phyloP scores from a whole-genome alignment of 92 coral and sea anemone species.

The Actinostola sp. region DNA sequence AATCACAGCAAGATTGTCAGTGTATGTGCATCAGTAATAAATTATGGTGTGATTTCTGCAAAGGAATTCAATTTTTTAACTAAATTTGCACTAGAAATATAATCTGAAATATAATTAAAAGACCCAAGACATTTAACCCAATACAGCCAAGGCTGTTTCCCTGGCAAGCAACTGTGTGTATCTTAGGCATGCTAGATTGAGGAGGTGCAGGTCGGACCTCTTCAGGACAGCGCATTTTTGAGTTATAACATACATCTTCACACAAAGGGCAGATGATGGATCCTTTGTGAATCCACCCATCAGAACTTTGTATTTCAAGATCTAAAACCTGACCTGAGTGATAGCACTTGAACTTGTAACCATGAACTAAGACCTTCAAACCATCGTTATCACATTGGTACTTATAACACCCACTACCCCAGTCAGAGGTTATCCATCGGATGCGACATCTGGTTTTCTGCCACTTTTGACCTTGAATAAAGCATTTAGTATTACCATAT shows the following conservation, averaged over 20 bases:
- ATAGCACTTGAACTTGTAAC: slow-evolving; percentile 73
- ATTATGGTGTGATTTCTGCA: no score
- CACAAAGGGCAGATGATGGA: slow-evolving; percentile 82
- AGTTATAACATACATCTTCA: slow-evolving; percentile 62
- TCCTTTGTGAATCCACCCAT: slow-evolving; percentile 66
- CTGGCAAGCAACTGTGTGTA: slow-evolving; percentile 39
- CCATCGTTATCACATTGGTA: slow-evolving; percentile 69
- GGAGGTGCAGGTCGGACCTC: slow-evolving; percentile 51
- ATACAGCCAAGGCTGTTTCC: slow-evolving; percentile 1
- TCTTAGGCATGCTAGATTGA: slow-evolving; percentile 54
- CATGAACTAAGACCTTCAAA: slow-evolving; percentile 62
- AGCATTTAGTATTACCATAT: slow-evolving; percentile 67
- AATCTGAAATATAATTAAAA: not conserved
- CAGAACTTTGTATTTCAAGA: slow-evolving; percentile 54
- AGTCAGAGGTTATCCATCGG: slow-evolving; percentile 70
- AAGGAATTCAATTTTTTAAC: no score
- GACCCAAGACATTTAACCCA: not conserved
- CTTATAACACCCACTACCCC: slow-evolving; percentile 95
- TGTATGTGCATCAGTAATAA: no score
- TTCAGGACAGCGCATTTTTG: slow-evolving; percentile 62
- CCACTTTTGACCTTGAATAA: slow-evolving; percentile 79
- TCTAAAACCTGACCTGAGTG: slow-evolving; percentile 66
- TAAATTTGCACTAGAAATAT: not conserved
- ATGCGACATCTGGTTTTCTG: slow-evolving; percentile 61
- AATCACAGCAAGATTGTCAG: no score